Evolutionary conservation across 2,888 invertebrate species (phyloP).

Genomic region (Meta bourneti): DNA sequence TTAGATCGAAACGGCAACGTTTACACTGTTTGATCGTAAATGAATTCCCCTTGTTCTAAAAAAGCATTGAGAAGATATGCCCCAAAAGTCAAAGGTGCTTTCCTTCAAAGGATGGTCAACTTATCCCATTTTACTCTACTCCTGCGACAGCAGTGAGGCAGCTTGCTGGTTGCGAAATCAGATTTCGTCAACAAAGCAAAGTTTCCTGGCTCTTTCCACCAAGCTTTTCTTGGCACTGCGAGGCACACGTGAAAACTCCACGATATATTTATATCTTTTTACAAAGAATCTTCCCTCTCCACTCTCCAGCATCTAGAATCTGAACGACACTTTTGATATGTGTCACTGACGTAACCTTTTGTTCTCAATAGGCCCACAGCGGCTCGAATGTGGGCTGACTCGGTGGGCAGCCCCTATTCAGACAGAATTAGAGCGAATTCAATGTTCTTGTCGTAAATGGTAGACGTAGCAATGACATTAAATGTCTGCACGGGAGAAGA

Average conservation of each 20-base stretch:
- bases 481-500: not conserved
- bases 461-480: not conserved
- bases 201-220: constrained; percentile 30
- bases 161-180: constrained; percentile 14
- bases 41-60: too few relatives aligned
- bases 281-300: constrained; percentile 55
- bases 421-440: constrained; percentile 20
- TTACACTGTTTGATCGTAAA: too few relatives aligned
- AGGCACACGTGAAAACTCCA: constrained; percentile 51
- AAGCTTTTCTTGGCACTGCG: constrained; percentile 60
- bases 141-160: not conserved
- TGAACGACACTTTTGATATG: constrained; percentile 41
- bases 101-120: too few relatives aligned
- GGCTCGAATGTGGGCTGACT: constrained; percentile 32
- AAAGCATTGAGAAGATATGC: too few relatives aligned
- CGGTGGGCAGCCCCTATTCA: constrained; percentile 43
- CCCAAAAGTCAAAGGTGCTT: too few relatives aligned
- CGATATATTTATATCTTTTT: constrained; percentile 68
- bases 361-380: constrained; percentile 16
- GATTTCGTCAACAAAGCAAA: constrained; percentile 62
- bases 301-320: constrained; percentile 20
- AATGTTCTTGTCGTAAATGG: constrained; percentile 7
- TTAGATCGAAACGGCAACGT: too few relatives aligned
- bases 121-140: not conserved
- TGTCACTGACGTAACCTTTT: constrained; percentile 62